Evolutionary conservation across 1,140 invertebrate species (phyloP), one percentile per base, ranked within the genome.

Genomic region (Probaryconus sp.): DNA sequence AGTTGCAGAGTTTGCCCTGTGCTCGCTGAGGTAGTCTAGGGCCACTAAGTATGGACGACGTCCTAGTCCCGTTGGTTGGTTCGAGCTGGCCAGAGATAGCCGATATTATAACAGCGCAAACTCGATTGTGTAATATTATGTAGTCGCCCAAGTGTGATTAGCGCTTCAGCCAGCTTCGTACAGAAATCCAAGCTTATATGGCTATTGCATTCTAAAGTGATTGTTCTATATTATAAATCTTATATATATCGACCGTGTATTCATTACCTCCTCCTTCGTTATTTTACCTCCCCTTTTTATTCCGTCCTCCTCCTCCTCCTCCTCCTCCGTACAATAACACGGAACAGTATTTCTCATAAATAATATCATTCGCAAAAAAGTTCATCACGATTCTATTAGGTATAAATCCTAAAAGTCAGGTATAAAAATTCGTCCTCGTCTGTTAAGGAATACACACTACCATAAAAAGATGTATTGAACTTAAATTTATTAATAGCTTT

Each of bases 1-100:
- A 88, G 85, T 88, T 88, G 85, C 80, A 81, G 85, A 87, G 86
- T 88, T 88, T 87, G 85, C 84, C 79, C 77, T 79, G 58, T 75
- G 70, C 76, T 77, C 76, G 80, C 79, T 75, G 74, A 77, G 79
- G 74, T 77, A 78, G 80, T 81, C 81, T 80, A 78, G 82, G 80
- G 78, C 80, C 80, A 83, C 84, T 87, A 86, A 86, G 83, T 86
- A 86, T 85, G 83, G 83, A 83, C 81, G 80, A 82, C 78, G 80
- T 78, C 60, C 43, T 64, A 48, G 60, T 64, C 45, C 51, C 65
- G 71, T 51, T 65, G 63, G 63, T 72, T 79, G 78, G 81, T 83
- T 78, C 82, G 72, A 84, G 79, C 79, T 83, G 79, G 81, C 78
- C 82, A 86, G 84, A 83, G 83, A 85, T 86, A 85, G 83, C 82